Evolutionary conservation across 2,797 vertebrate genomes (phyloP).

Genomic region (Hafferia zeledoni): DNA sequence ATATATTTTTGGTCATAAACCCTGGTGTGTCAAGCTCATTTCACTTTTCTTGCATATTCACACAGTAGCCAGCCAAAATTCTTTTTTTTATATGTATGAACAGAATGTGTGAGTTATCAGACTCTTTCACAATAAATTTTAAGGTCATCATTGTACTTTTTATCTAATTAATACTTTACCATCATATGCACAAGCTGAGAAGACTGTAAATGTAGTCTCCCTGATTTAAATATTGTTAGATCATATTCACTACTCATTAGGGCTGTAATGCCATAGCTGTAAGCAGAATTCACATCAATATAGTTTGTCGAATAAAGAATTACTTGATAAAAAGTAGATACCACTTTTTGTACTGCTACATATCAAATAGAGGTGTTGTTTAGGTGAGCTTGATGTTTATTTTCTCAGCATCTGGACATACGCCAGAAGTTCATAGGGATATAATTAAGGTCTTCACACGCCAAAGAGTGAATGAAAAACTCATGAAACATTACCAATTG

Average conservation of each 20-base stretch:
- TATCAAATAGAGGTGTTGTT: conserved; percentile 4
- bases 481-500: conserved; percentile 26
- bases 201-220: not conserved
- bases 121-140: not conserved
- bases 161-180: not conserved
- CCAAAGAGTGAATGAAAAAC: conserved; percentile 39
- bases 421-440: conserved; percentile 6
- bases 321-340: not conserved
- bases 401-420: not conserved
- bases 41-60: not conserved
- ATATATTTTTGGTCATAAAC: not conserved
- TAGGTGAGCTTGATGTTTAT: conserved; percentile 13
- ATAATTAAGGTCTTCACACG: conserved; percentile 52
- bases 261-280: not conserved
- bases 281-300: not conserved
- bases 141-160: not conserved
- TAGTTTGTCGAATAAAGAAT: not conserved
- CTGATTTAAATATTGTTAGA: not conserved
- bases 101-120: not conserved
- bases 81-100: not conserved
- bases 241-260: not conserved
- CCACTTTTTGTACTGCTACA: not conserved
- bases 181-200: not conserved
- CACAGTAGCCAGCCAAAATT: not conserved
- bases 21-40: not conserved